Percentiles rank a stretch among this genome's conserved stretches.
phyloP scores from a whole-genome alignment of 2,113 vertebrate genomes.

The Hipposideros armiger region DNA sequence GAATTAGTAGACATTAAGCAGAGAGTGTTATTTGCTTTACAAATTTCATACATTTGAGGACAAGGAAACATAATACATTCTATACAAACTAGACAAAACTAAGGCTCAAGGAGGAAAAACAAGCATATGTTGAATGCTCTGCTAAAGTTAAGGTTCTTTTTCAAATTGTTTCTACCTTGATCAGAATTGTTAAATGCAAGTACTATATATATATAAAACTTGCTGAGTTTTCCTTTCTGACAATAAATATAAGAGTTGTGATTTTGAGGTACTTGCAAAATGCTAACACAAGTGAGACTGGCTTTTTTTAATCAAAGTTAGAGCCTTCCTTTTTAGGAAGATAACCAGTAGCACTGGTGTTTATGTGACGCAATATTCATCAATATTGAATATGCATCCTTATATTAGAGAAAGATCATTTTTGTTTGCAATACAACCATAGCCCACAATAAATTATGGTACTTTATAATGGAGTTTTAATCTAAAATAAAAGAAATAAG shows the following conservation, averaged over 20 bases:
- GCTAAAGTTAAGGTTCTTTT: conserved; percentile 39
- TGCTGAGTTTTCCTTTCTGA: conserved; percentile 5
- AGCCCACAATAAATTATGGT: background rate
- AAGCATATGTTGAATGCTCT: background rate
- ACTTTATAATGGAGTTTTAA: background rate
- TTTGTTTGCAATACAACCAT: conserved; percentile 33
- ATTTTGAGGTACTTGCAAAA: background rate
- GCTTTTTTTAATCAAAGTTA: conserved; percentile 22
- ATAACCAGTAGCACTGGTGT: background rate
- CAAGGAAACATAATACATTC: background rate
- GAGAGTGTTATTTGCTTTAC: background rate
- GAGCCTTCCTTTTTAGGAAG: background rate
- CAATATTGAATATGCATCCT: background rate
- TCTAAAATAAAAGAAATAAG: background rate
- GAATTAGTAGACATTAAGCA: background rate
- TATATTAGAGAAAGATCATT: background rate
- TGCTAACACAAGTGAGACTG: background rate
- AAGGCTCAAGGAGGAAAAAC: background rate
- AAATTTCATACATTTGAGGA: background rate
- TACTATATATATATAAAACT: background rate
- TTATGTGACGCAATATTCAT: background rate
- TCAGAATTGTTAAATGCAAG: background rate
- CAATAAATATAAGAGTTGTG: background rate
- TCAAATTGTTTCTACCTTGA: background rate
- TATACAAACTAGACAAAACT: background rate